A percentile compares a stretch with the other conserved stretches of the same genome.
phyloP scores from a whole-genome alignment of 2,113 vertebrate genomes.

The Elaphurus davidianus region DNA sequence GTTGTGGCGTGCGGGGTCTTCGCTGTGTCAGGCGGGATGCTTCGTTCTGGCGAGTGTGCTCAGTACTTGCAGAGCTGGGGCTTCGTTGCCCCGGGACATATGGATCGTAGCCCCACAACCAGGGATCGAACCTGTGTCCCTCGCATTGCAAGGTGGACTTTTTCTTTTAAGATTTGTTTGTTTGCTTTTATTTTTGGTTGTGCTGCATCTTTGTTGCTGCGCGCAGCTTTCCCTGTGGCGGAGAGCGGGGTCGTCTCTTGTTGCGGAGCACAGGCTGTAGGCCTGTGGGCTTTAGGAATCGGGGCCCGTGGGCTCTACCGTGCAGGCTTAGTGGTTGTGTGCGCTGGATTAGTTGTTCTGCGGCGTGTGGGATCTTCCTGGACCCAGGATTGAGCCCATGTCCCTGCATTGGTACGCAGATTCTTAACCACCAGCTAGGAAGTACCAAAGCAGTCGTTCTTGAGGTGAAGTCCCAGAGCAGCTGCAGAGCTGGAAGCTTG shows the following conservation, averaged over 20 bases:
- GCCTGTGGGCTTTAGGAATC: background rate
- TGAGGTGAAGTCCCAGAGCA: background rate
- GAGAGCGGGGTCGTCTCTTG: background rate
- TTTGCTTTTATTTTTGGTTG: background rate
- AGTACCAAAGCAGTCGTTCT: background rate
- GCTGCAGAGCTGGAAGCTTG: no score
- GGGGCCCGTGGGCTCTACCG: background rate
- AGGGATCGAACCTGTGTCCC: background rate
- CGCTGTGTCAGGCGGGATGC: background rate
- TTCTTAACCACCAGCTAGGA: background rate
- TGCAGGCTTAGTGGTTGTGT: accelerated
- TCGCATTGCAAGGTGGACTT: accelerated
- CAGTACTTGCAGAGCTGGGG: background rate
- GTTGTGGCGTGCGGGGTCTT: background rate
- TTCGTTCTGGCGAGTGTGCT: accelerated
- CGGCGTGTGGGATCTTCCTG: background rate
- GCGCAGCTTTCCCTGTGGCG: background rate
- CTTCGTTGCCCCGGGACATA: background rate
- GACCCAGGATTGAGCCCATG: background rate
- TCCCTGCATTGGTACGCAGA: background rate
- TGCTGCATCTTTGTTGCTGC: background rate
- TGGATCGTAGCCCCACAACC: background rate
- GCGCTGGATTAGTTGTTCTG: background rate
- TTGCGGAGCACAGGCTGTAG: background rate
- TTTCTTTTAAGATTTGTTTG: background rate